These are phyloP conservation scores for Nomada goodeniana DNA, from an alignment of 2,888 invertebrate genomes.

Conservation along the genomic window DNA sequence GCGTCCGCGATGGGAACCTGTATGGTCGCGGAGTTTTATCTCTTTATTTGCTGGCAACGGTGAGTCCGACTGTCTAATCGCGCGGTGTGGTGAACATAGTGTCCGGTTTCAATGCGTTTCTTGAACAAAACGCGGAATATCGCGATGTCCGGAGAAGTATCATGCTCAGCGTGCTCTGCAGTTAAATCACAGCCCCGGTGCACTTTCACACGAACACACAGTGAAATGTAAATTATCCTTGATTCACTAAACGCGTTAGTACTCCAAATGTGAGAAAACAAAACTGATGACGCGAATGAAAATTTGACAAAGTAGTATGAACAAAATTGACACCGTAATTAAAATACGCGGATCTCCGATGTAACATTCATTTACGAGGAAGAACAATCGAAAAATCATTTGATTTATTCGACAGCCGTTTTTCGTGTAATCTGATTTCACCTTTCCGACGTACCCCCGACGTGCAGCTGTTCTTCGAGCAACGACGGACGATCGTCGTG, in stretches of 20 bases:
- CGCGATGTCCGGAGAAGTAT: background rate
- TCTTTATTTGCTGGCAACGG: slow-evolving; percentile 27
- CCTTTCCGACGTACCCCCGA: background rate
- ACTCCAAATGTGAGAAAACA: too few species aligned
- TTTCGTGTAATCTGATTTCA: too few species aligned
- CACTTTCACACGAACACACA: background rate
- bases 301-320: too few species aligned
- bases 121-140: slow-evolving; percentile 22
- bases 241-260: too few species aligned
- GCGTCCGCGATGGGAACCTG: slow-evolving; percentile 35
- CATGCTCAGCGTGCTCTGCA: background rate
- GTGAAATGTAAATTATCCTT: too few species aligned
- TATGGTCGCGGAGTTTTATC: slow-evolving; percentile 28
- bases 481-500: slow-evolving; percentile 24
- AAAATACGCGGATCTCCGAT: too few species aligned
- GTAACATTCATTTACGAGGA: background rate
- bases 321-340: too few species aligned
- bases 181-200: background rate
- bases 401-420: background rate
- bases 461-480: background rate
- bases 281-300: too few species aligned
- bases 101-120: slow-evolving; percentile 27
- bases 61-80: slow-evolving; percentile 17
- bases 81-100: background rate
- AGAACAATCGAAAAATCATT: background rate